Conservation (phyloP, 1,140 invertebrate species). For the Drosophila elegans region DNA sequence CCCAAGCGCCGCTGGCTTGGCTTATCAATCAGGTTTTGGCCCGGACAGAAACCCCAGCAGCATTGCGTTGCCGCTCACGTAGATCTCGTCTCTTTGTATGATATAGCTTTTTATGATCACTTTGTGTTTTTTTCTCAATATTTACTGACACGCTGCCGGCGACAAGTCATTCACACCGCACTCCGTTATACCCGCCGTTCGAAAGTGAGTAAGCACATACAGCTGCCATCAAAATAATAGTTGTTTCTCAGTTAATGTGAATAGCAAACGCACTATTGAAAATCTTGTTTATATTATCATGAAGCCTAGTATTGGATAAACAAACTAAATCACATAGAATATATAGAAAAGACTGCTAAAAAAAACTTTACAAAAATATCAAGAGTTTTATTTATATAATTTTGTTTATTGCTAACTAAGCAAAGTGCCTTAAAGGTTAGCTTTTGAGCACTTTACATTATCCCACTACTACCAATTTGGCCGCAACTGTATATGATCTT, state of each 20-base stretch:
- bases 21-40: constrained; percentile 72
- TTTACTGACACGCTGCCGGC: constrained; percentile 51
- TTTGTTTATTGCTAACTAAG: too few relatives aligned
- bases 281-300: too few relatives aligned
- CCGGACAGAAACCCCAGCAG: constrained; percentile 17
- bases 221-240: background rate
- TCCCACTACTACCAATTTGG: too few relatives aligned
- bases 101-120: constrained; percentile 43
- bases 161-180: constrained; percentile 68
- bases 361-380: too few relatives aligned
- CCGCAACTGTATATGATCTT: constrained; percentile 8
- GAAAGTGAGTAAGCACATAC: constrained; percentile 24
- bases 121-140: constrained; percentile 53
- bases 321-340: too few relatives aligned
- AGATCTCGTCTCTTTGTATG: constrained; percentile 41
- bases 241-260: too few relatives aligned
- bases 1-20: constrained; percentile 16
- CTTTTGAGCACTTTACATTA: too few relatives aligned
- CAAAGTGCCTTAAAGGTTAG: too few relatives aligned
- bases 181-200: constrained; percentile 32
- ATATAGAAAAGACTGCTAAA: too few relatives aligned
- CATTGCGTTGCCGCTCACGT: constrained; percentile 57
- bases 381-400: too few relatives aligned
- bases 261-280: too few relatives aligned
- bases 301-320: too few relatives aligned